These are phyloP conservation scores for Macrocentrus cingulum DNA, from an alignment of 1,140 invertebrate species.

Conservation along the genomic window DNA sequence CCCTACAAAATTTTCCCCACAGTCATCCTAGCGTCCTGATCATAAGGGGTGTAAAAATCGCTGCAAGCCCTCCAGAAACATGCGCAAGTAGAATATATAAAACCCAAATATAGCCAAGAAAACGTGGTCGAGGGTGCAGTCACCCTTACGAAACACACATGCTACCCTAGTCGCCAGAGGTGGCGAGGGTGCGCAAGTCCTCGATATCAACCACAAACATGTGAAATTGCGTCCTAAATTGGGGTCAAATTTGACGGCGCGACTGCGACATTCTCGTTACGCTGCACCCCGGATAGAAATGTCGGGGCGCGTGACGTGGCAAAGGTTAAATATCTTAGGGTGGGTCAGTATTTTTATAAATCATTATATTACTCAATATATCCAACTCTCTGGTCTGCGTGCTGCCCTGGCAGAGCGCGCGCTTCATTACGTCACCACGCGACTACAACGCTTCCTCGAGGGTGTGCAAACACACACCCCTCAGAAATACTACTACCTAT, in stretches of 20 bases:
- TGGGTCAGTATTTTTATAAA: slow-evolving; percentile 38
- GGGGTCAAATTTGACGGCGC: too few relatives aligned
- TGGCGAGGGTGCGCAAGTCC: slow-evolving; percentile 47
- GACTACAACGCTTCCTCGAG: background rate
- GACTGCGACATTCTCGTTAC: too few relatives aligned
- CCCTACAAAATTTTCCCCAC: background rate
- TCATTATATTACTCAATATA: too few relatives aligned
- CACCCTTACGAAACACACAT: slow-evolving; percentile 29
- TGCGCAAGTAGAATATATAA: slow-evolving; percentile 13
- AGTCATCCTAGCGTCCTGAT: slow-evolving; percentile 10
- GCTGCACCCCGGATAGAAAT: slow-evolving; percentile 48
- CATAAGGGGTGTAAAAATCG: slow-evolving; percentile 28
- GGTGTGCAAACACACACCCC: too few relatives aligned
- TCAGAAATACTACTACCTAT: too few relatives aligned
- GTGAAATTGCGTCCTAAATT: too few relatives aligned
- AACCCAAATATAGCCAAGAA: background rate
- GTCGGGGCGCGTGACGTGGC: slow-evolving; percentile 50
- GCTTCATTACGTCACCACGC: slow-evolving; percentile 53
- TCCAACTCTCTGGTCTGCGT: slow-evolving; percentile 26
- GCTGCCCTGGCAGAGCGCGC: slow-evolving; percentile 50
- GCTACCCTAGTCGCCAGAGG: slow-evolving; percentile 46
- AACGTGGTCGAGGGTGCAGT: background rate
- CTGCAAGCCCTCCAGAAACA: slow-evolving; percentile 43
- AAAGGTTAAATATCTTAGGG: slow-evolving; percentile 49
- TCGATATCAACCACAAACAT: slow-evolving; percentile 41